Percentiles rank a stretch among this genome's conserved stretches.
These are phyloP conservation scores for Metacarcinus magister DNA, from an alignment of 2,888 invertebrate species.

Conservation along the genomic window DNA sequence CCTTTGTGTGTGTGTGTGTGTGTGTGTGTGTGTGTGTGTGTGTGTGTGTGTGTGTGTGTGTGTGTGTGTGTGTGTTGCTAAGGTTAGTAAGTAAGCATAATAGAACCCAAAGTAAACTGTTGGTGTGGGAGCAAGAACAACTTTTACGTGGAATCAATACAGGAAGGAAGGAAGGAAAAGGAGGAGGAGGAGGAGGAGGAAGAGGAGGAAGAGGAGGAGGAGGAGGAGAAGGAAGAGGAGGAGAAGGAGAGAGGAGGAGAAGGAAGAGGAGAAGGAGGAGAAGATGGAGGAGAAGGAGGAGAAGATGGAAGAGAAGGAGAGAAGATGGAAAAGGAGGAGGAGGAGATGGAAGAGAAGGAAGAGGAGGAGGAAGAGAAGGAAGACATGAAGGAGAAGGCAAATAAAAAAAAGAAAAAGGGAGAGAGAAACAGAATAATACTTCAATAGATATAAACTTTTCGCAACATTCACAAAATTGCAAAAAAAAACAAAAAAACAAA, in stretches of 20 bases:
- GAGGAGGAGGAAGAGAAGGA: too few relatives aligned
- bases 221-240: neutral
- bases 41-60: too few relatives aligned
- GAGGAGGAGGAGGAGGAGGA: neutral
- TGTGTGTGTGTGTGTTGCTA: neutral
- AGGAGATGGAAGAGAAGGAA: neutral
- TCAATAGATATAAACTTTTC: neutral
- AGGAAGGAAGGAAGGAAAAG: neutral
- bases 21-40: too few relatives aligned
- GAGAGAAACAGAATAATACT: neutral
- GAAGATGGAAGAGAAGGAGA: too few relatives aligned
- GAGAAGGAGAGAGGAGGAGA: neutral
- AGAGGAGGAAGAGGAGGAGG: neutral
- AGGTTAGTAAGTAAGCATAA: neutral
- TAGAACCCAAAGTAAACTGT: neutral
- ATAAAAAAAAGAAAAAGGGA: neutral
- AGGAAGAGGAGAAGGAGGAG: neutral
- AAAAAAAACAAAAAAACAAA: neutral
- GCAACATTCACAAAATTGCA: neutral
- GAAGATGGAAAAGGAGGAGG: too few relatives aligned
- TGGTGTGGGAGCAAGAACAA: neutral
- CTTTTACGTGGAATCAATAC: neutral
- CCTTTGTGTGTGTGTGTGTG: too few relatives aligned
- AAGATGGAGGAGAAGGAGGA: neutral
- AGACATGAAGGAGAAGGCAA: too few relatives aligned